Evolutionary conservation across 1,140 invertebrate genomes (phyloP), one percentile per base, ranked within the genome.

Genomic region (Papilio aristodemus): DNA sequence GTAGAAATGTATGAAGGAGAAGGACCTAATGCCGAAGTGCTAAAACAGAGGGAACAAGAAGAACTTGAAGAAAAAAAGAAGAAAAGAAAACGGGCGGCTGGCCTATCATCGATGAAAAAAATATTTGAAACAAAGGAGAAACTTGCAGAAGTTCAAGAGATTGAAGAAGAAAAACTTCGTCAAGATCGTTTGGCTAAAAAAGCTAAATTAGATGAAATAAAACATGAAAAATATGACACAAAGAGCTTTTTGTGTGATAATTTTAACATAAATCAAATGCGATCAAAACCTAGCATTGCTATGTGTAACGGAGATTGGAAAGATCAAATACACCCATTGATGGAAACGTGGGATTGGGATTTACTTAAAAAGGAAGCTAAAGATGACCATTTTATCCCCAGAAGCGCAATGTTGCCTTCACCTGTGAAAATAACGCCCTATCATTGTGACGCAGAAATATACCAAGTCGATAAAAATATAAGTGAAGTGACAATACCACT

Each of bases 71-170:
- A 91, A 75, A 94, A 87, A 78, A 95, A 93, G 86, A 94, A 93
- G 82, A 95, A 93, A 79, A 90, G 91, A 77, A 93, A 92, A 92
- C 85, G 89, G 76, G 85, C 92, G 86, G 82, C 81, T 87, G 88
- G 93, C 78, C 86, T 93, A 72, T 94, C 93, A 72, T 92, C 92
- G 46, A 92, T 94, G 66, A 95, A 95, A 69, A 95, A 94, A 85
- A 94, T 96, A 69, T 96, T 96, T 83, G 95, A 96, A 89, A 95
- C 95, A 27, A 96, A 96, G 80, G 95, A 96, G 80, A 93, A 89
- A 66, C 92, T 93, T 22, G 93, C 94, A 71, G 95, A 95, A 83
- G 91, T 91, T 13, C 84, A 92, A 76, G 91, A 92, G 72, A 81
- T 74, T 78, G 84, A 85, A 85, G 85, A 87, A 81, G 93, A 84